A percentile compares a stretch with the other conserved stretches of the same genome.
Evolutionary conservation across 2,797 vertebrate species (phyloP).

Genomic region (Steatocranus sp.): DNA sequence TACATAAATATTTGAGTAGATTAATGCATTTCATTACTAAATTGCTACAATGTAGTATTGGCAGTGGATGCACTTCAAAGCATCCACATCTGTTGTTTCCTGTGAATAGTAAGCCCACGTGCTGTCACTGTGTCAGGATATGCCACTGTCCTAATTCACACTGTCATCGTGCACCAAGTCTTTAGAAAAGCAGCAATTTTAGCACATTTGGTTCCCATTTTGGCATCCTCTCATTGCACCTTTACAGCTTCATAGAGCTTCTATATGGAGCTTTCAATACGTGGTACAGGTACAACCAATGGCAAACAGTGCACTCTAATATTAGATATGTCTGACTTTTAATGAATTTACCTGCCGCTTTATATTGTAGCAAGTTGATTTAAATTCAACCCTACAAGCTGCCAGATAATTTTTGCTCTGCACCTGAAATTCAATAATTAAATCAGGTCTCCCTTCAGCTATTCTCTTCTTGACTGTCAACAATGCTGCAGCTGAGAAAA

Average conservation of each 20-base stretch:
- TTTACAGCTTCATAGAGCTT: not conserved
- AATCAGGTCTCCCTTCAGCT: constrained; percentile 11
- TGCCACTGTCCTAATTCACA: not conserved
- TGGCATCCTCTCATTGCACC: not conserved
- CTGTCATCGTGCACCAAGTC: not conserved
- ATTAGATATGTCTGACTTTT: not conserved
- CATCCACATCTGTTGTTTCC: not conserved
- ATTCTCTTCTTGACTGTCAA: not conserved
- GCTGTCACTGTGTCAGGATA: constrained; percentile 10
- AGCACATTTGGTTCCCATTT: not conserved
- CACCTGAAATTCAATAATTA: not conserved
- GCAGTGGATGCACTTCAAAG: not conserved
- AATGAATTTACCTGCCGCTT: not conserved
- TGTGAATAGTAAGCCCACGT: not conserved
- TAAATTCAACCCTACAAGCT: not conserved
- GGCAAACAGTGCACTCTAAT: not conserved
- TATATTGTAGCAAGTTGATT: not conserved
- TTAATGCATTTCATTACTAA: not conserved
- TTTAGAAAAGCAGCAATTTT: not conserved
- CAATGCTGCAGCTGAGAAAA: not conserved
- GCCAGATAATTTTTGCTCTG: not conserved
- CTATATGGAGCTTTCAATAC: not conserved
- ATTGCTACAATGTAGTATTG: not conserved
- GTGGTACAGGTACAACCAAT: not conserved
- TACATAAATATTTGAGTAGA: not conserved